Base-by-base conservation (phyloP, 2,113 vertebrate genomes). In the Trichechus manatus region DNA sequence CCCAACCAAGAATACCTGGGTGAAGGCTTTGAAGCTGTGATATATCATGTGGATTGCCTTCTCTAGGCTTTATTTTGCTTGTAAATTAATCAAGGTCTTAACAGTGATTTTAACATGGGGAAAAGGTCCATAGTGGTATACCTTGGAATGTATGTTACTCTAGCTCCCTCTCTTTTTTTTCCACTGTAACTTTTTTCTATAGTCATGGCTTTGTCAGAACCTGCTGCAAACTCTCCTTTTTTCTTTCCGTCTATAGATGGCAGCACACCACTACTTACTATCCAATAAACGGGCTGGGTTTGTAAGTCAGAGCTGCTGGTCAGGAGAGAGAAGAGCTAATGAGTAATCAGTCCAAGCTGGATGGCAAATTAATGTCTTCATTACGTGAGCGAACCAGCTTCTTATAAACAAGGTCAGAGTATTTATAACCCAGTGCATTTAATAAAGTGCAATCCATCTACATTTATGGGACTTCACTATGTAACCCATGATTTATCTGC, bases 371-470 rank as follows among this genome's bases (percentile, higher is more conserved):
- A 44, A 44, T 94, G 96, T 91, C 89, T 84, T 53, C 93, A 87
- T 89, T 36, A 44, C 50, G 10, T 23, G 6, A 77, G 53, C 93
- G 94, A 96, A 42, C 0, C 0, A 25, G 31, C 72, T 97, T 79
- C 50, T 83, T 89, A 86, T 78, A 89, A 95, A 96, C 89, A 97
- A 95, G 78, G 87, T 97, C 75, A 94, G 93, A 85, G 68, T 90
- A 89, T 94, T 94, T 94, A 93, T 96, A 89, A 85, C 53, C 47
- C 42, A 9, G 80, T 33, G 74, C 39, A 87, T 96, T 89, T 95
- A 78, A 84, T 80, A 89, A 92, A 91, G 44, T 59, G 87, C 80
- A 80, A 61, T 68, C 23, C 3, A 14, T 91, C 19, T 36, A 56
- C 31, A 42, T 15, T 56, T 61, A 11, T 14, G 31, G 33, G 77